phyloP scores from a whole-genome alignment of 2,888 invertebrate genomes.

The Trilocha varians region DNA sequence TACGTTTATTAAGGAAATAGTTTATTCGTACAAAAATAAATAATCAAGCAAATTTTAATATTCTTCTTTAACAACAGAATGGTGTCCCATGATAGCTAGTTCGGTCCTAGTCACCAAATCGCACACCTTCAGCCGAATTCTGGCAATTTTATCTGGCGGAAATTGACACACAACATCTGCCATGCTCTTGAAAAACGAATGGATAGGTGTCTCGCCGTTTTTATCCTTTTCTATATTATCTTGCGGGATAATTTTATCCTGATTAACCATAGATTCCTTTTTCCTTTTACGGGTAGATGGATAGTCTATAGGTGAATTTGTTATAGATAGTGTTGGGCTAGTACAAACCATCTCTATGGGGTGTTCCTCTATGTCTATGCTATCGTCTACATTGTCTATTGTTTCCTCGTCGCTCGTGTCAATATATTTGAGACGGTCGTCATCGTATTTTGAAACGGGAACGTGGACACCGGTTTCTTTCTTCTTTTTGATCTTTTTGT shows the following conservation, averaged over 20 bases:
- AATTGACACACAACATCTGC: slow-evolving; percentile 11
- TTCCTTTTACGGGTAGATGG: background rate
- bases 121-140: slow-evolving; percentile 9
- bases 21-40: no score
- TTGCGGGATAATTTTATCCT: background rate
- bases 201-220: slow-evolving; percentile 10
- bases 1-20: no score
- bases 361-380: background rate
- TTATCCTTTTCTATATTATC: slow-evolving; percentile 4
- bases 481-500: slow-evolving; percentile 11
- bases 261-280: background rate
- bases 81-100: slow-evolving; percentile 2
- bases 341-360: background rate
- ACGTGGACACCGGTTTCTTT: slow-evolving; percentile 10
- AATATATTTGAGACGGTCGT: slow-evolving; percentile 11
- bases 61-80: no score
- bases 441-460: slow-evolving; percentile 10
- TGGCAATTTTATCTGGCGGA: slow-evolving; percentile 10
- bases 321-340: background rate
- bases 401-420: slow-evolving; percentile 8
- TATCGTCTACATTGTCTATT: background rate
- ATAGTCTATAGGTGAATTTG: background rate
- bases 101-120: slow-evolving; percentile 10
- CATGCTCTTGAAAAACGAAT: slow-evolving; percentile 11
- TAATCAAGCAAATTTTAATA: no score